These are phyloP conservation scores for Anagrus nilaparvatae DNA, from an alignment of 1,140 invertebrate species.

Conservation along the genomic window DNA sequence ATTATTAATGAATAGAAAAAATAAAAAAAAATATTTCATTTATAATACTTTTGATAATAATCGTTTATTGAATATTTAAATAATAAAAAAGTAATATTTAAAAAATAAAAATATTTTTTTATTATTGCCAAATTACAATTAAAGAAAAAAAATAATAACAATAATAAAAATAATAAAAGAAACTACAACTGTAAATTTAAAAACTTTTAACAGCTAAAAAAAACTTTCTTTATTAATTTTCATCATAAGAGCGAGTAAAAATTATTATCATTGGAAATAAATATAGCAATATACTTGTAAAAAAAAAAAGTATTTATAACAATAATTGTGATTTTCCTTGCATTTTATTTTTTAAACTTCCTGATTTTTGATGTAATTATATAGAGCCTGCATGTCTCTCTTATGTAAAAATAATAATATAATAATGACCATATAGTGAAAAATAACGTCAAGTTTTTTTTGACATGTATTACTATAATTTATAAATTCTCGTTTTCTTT, in stretches of 20 bases:
- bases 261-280: background rate
- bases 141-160: background rate
- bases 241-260: background rate
- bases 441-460: background rate
- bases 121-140: background rate
- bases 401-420: conserved; percentile 15
- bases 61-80: no score
- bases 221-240: background rate
- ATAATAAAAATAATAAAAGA: background rate
- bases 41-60: no score
- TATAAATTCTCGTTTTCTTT: background rate
- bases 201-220: background rate
- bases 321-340: conserved; percentile 4
- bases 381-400: background rate
- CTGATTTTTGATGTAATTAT: conserved; percentile 8
- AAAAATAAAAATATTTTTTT: background rate
- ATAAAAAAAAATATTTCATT: no score
- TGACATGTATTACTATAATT: conserved; percentile 1
- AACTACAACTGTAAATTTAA: background rate
- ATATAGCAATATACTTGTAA: conserved; percentile 2
- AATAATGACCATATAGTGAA: conserved; percentile 9
- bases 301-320: conserved; percentile 11
- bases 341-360: conserved; percentile 5
- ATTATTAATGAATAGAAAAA: no score
- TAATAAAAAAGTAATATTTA: no score